Base-by-base conservation (phyloP, 2,113 vertebrate genomes). In the Crotalus viridis region DNA sequence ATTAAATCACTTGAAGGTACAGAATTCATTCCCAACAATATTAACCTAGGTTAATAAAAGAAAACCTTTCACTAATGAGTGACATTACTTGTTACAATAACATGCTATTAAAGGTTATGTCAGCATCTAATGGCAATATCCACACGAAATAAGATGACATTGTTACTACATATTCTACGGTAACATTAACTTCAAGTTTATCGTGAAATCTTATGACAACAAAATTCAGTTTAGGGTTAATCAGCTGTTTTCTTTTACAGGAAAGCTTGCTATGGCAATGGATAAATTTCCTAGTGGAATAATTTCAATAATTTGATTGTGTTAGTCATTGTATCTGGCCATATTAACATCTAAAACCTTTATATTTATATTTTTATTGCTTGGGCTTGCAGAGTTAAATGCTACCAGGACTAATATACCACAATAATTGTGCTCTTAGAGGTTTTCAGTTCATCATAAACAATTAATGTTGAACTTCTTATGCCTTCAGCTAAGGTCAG, bases 151-250 rank as follows among this genome's bases (percentile, higher is more conserved):
- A 87, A 95, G 94, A 92, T 88, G 91, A 91, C 87, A 96, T 93
- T 92, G 96, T 95, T 94, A 85, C 94, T 59, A 39, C 0, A 3
- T 93, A 93, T 91, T 91, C 92, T 69, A 89, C 0, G 87, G 90
- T 94, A 95, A 95, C 87, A 87, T 88, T 95, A 95, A 93, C 89
- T 88, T 93, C 74, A 88, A 96, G 95, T 95, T 95, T 93, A 93
- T 56, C 52, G 91, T 93, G 52, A 96, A 96, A 97, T 97, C 95
- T 81, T 96, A 92, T 8, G 48, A 51, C 93, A 93, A 89, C 91
- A 97, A 95, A 94, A 96, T 96, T 96, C 95, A 93, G 96, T 95
- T 96, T 97, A 96, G 51, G 89, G 95, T 93, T 97, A 96, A 97
- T 97, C 96, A 97, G 93, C 94, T 96, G 95, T 55, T 95, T 94